phyloP scores from a whole-genome alignment of 2,797 vertebrate species.

The Rachycentron canadum region DNA sequence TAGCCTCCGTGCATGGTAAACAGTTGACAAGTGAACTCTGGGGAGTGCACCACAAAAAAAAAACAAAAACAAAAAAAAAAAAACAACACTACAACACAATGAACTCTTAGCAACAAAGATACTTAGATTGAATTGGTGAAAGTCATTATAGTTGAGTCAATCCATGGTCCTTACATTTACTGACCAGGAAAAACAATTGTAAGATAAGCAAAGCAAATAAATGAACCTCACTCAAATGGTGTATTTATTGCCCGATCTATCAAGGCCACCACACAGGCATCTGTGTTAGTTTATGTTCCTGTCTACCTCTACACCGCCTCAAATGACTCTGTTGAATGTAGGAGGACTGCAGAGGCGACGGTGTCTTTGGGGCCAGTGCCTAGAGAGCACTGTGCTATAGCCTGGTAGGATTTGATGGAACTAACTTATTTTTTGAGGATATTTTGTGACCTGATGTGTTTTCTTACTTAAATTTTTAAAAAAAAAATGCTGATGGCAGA shows the following conservation, averaged over 20 bases:
- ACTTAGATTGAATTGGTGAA: not conserved
- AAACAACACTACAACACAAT: not conserved
- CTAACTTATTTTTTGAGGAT: no score
- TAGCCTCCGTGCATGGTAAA: conserved; percentile 1
- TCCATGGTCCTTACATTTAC: conserved; percentile 44
- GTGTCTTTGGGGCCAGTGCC: conserved; percentile 20
- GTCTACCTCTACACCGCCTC: conserved; percentile 15
- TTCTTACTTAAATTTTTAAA: not conserved
- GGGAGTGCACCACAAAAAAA: conserved; percentile 10
- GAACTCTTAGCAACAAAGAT: conserved; percentile 13
- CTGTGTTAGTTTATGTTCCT: conserved; percentile 60
- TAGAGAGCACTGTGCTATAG: conserved; percentile 1
- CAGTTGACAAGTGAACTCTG: conserved; percentile 19
- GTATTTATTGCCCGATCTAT: conserved; percentile 53
- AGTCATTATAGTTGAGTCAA: conserved; percentile 43
- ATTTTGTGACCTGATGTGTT: no score
- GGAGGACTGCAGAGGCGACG: conserved; percentile 13
- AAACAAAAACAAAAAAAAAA: not conserved
- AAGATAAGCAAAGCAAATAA: conserved; percentile 40
- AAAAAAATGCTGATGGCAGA: not conserved
- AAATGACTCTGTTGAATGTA: conserved; percentile 31
- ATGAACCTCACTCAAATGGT: conserved; percentile 50
- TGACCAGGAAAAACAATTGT: conserved; percentile 22
- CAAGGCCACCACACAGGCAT: conserved; percentile 48
- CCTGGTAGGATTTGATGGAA: conserved; percentile 24